Conservation (phyloP, 1,140 invertebrate species). For the Drosophila auraria region DNA sequence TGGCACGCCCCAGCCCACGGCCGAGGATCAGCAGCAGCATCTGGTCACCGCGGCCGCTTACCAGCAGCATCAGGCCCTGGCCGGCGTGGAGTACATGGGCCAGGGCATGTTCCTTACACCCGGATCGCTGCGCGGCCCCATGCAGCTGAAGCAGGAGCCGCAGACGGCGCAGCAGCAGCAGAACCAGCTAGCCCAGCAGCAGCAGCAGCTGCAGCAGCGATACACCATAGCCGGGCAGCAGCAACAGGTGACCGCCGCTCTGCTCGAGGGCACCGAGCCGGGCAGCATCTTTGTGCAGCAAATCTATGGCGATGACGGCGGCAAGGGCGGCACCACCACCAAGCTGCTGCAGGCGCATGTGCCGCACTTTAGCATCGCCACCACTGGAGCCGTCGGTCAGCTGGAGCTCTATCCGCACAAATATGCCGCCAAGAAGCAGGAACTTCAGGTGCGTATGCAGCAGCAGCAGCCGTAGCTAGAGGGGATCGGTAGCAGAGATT, state of each 20-base stretch:
- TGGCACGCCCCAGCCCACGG: conserved; percentile 31
- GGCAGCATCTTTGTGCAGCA: conserved; percentile 79
- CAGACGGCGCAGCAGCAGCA: conserved; percentile 43
- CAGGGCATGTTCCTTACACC: conserved; percentile 82
- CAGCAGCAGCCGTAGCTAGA: conserved; percentile 5
- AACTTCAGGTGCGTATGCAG: conserved; percentile 83
- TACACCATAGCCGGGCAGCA: conserved; percentile 62
- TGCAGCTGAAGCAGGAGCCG: conserved; percentile 78
- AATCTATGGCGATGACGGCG: conserved; percentile 75
- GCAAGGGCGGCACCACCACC: conserved; percentile 46
- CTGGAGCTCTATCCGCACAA: conserved; percentile 82
- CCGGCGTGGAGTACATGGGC: conserved; percentile 75
- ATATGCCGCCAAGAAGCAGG: conserved; percentile 82
- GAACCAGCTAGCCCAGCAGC: conserved; percentile 56
- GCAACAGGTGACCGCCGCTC: conserved; percentile 59
- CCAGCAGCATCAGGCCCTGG: conserved; percentile 64
- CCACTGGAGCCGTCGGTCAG: conserved; percentile 52
- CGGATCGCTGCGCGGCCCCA: conserved; percentile 55
- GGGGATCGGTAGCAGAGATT: neutral
- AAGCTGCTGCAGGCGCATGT: conserved; percentile 81
- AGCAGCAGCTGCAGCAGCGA: conserved; percentile 55
- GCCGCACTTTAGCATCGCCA: conserved; percentile 77
- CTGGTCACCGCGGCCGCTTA: conserved; percentile 65
- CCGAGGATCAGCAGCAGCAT: conserved; percentile 48
- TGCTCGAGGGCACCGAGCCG: conserved; percentile 65